Evolutionary conservation across 2,113 vertebrate species (phyloP).

Genomic region (Probosciger aterrimus): DNA sequence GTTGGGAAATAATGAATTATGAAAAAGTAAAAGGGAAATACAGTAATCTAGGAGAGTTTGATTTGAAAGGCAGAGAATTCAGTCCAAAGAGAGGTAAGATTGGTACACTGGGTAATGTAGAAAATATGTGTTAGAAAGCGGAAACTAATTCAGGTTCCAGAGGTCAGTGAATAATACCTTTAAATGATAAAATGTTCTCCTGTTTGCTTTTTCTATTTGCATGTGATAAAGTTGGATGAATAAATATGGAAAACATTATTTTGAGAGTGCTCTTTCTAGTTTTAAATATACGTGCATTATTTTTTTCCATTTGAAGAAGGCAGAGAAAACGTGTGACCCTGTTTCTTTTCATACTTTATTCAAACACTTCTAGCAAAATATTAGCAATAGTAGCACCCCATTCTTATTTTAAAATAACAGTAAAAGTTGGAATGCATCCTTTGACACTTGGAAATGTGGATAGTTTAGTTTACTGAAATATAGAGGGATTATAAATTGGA

Average conservation of each 20-base stretch:
- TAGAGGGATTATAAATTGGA: not conserved
- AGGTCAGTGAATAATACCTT: constrained; percentile 3
- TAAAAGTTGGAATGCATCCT: not conserved
- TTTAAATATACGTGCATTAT: not conserved
- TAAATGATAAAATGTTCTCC: not conserved
- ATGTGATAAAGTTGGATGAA: not conserved
- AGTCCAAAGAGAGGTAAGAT: not conserved
- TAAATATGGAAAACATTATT: not conserved
- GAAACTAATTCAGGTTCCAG: not conserved
- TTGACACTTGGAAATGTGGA: not conserved
- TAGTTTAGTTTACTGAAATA: not conserved
- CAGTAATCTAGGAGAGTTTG: not conserved
- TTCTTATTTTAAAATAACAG: not conserved
- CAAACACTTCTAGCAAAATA: not conserved
- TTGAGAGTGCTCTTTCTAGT: not conserved
- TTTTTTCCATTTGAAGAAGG: not conserved
- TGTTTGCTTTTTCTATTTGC: not conserved
- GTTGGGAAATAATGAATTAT: not conserved
- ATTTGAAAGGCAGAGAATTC: not conserved
- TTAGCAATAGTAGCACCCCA: not conserved
- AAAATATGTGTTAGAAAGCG: not conserved
- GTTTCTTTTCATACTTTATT: not conserved
- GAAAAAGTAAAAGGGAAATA: not conserved
- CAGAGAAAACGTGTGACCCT: not conserved
- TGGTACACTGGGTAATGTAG: not conserved